Evolutionary conservation across 2,888 invertebrate species (phyloP).

Genomic region (Lepidocyrtoides sp.): DNA sequence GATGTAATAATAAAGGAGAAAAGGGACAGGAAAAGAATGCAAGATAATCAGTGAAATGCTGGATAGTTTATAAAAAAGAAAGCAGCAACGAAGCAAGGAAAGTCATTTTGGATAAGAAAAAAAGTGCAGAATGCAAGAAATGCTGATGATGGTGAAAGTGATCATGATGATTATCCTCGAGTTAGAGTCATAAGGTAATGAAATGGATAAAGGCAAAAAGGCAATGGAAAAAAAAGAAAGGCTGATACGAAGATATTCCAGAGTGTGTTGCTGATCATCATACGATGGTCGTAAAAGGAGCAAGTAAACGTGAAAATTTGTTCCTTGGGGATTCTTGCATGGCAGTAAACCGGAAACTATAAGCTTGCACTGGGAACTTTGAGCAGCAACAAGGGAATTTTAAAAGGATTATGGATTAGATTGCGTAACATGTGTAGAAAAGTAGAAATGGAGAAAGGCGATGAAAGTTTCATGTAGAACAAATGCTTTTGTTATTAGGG

Average conservation of each 20-base stretch:
- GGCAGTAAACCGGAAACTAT: background rate
- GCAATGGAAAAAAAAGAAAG: background rate
- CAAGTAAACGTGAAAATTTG: background rate
- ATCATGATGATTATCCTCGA: background rate
- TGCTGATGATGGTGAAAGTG: background rate
- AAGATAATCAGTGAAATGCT: constrained; percentile 41
- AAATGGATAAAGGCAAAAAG: background rate
- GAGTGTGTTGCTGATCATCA: no score
- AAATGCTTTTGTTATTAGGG: no score
- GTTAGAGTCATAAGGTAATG: background rate
- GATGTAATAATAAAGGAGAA: background rate
- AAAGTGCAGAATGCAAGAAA: background rate
- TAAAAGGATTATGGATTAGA: no score
- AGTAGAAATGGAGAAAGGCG: no score
- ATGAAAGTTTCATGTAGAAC: no score
- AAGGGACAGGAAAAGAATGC: constrained; percentile 12
- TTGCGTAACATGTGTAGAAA: no score
- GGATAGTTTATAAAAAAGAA: background rate
- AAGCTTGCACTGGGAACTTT: background rate
- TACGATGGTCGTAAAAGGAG: background rate
- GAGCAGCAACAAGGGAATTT: no score
- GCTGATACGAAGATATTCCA: no score
- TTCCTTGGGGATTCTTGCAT: background rate
- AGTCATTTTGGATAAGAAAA: background rate
- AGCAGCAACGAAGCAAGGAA: background rate